phyloP scores from a whole-genome alignment of 2,888 invertebrate genomes.

The Bellardia bayeri region DNA sequence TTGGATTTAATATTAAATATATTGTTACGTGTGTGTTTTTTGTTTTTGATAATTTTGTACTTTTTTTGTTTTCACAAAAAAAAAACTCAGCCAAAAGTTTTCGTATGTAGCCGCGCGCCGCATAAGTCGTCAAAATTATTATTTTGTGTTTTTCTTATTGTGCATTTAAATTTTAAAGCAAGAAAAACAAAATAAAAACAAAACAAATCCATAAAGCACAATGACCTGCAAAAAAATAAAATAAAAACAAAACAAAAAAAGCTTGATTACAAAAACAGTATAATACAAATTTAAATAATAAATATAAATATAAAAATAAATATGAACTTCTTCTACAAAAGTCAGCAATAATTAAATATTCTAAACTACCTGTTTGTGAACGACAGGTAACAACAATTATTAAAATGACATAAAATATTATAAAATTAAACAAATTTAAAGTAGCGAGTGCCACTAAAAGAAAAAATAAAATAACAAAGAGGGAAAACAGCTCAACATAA shows the following conservation, averaged over 20 bases:
- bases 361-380: slow-evolving; percentile 73
- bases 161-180: slow-evolving; percentile 9
- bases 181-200: slow-evolving; percentile 58
- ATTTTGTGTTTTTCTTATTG: slow-evolving; percentile 36
- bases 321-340: not conserved
- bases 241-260: slow-evolving; percentile 72
- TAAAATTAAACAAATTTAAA: slow-evolving; percentile 48
- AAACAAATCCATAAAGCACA: slow-evolving; percentile 73
- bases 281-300: slow-evolving; percentile 48
- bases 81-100: slow-evolving; percentile 53
- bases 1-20: slow-evolving; percentile 63
- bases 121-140: slow-evolving; percentile 35
- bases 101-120: slow-evolving; percentile 47
- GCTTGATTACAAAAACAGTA: slow-evolving; percentile 54
- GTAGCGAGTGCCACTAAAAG: slow-evolving; percentile 22
- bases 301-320: slow-evolving; percentile 37
- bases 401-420: slow-evolving; percentile 70
- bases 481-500: slow-evolving; percentile 15
- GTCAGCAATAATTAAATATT: slow-evolving; percentile 77
- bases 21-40: slow-evolving; percentile 53
- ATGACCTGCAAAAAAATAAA: slow-evolving; percentile 79
- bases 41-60: slow-evolving; percentile 32
- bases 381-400: slow-evolving; percentile 71
- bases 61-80: slow-evolving; percentile 23
- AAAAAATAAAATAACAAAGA: not conserved